A percentile compares a stretch with the other conserved stretches of the same genome.
Evolutionary conservation across 2,888 invertebrate genomes (phyloP).

Genomic region (Thereva nobilitata): DNA sequence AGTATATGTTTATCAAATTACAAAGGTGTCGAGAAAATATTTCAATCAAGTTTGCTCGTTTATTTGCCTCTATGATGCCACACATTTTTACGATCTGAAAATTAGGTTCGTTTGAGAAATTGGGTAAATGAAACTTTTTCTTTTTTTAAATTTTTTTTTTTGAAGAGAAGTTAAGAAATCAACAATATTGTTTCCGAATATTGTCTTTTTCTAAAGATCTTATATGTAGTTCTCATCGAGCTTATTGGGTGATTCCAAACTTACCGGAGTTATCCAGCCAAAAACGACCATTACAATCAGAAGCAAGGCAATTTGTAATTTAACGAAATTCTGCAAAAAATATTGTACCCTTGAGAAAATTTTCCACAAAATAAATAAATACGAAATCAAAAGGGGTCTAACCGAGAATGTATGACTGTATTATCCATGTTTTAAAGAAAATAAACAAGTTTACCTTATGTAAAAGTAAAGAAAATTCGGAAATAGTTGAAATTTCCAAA

Average conservation of each 20-base stretch:
- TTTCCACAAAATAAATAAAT: slow-evolving; percentile 34
- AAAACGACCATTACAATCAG: slow-evolving; percentile 52
- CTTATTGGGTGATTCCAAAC: slow-evolving; percentile 52
- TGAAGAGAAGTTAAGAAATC: slow-evolving; percentile 40
- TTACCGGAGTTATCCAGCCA: slow-evolving; percentile 51
- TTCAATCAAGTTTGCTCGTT: slow-evolving; percentile 38
- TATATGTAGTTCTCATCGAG: slow-evolving; percentile 35
- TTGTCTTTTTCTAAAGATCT: slow-evolving; percentile 40
- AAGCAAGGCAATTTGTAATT: slow-evolving; percentile 46
- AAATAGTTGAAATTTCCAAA: too few relatives aligned
- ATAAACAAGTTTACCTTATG: slow-evolving; percentile 6
- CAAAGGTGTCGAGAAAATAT: slow-evolving; percentile 35
- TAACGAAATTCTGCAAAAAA: slow-evolving; percentile 74
- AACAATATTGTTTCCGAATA: slow-evolving; percentile 39
- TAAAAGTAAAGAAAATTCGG: slow-evolving; percentile 2
- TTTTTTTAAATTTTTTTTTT: slow-evolving; percentile 11
- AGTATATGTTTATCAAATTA: slow-evolving; percentile 34
- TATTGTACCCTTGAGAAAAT: slow-evolving; percentile 65
- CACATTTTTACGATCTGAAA: slow-evolving; percentile 57
- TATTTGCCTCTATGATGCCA: slow-evolving; percentile 45
- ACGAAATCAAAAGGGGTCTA: slow-evolving; percentile 34
- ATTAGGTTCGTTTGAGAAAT: slow-evolving; percentile 56
- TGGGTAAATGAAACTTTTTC: slow-evolving; percentile 21
- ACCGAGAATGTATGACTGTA: slow-evolving; percentile 26
- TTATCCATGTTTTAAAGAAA: slow-evolving; percentile 9